Evolutionary conservation across 1,140 invertebrate genomes (phyloP).

Genomic region (Kradibia gibbosae): DNA sequence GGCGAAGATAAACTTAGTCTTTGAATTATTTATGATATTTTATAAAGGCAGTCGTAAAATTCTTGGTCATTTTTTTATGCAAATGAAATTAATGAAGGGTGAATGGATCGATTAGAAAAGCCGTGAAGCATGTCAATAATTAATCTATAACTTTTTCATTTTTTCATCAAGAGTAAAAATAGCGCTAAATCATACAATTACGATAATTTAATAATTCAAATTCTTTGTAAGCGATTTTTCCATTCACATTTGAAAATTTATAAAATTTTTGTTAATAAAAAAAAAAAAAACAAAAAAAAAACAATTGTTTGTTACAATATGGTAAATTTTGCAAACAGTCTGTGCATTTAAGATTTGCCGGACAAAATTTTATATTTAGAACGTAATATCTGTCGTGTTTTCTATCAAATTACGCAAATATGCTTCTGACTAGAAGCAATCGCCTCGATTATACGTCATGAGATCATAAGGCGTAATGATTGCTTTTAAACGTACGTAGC

Average conservation of each 20-base stretch:
- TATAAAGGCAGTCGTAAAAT: not conserved
- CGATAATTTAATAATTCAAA: too few relatives aligned
- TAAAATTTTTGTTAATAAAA: too few relatives aligned
- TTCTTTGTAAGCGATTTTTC: too few relatives aligned
- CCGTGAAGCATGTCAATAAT: not conserved
- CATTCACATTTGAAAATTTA: too few relatives aligned
- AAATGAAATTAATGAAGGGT: not conserved
- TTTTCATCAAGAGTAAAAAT: too few relatives aligned
- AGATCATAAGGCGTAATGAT: not conserved
- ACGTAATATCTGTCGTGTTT: not conserved
- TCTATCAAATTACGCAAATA: not conserved
- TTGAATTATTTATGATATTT: not conserved
- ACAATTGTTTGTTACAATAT: too few relatives aligned
- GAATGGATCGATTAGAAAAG: not conserved
- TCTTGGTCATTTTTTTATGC: not conserved
- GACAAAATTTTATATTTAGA: too few relatives aligned
- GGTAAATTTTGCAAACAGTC: too few relatives aligned
- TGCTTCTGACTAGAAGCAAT: not conserved
- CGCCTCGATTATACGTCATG: not conserved
- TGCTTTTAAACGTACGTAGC: not conserved
- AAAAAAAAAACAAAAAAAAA: too few relatives aligned
- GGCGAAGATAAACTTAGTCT: too few relatives aligned
- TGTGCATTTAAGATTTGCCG: too few relatives aligned
- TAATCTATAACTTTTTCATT: not conserved
- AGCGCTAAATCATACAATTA: too few relatives aligned